phyloP scores from a whole-genome alignment of 2,888 invertebrate species.

The Sarcophaga subvicina region DNA sequence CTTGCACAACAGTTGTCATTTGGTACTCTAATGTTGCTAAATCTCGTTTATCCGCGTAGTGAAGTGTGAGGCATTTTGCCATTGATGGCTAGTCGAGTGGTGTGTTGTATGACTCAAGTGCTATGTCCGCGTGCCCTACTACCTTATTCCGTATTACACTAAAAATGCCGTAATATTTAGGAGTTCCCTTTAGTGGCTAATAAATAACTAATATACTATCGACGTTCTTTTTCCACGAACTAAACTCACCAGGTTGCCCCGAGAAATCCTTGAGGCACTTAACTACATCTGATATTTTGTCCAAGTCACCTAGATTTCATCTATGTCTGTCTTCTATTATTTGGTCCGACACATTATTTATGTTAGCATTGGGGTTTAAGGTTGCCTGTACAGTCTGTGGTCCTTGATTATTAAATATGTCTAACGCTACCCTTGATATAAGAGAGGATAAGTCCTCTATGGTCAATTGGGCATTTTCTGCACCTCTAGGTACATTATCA shows the following conservation, averaged over 20 bases:
- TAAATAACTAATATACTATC: constrained; percentile 47
- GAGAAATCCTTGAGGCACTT: too few species aligned
- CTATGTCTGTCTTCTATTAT: not conserved
- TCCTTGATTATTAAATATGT: not conserved
- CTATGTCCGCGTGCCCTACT: too few species aligned
- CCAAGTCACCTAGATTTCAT: not conserved
- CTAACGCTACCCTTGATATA: not conserved
- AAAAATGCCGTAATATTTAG: not conserved
- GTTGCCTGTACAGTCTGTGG: not conserved
- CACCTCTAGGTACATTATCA: not conserved
- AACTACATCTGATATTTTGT: constrained; percentile 17
- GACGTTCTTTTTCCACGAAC: constrained; percentile 45
- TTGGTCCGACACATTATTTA: not conserved
- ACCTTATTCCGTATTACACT: too few species aligned
- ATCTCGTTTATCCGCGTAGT: too few species aligned
- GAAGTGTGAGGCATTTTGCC: not conserved
- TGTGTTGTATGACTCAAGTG: not conserved
- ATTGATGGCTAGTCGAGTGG: not conserved
- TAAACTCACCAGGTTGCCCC: too few species aligned
- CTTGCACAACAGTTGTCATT: too few species aligned
- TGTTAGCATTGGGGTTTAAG: not conserved
- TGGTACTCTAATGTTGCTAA: too few species aligned
- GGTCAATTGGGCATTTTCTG: not conserved
- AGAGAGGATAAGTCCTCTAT: not conserved
- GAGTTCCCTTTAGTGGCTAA: constrained; percentile 18